Evolutionary conservation across 2,113 vertebrate genomes (phyloP).

Genomic region (Peromyscus leucopus): DNA sequence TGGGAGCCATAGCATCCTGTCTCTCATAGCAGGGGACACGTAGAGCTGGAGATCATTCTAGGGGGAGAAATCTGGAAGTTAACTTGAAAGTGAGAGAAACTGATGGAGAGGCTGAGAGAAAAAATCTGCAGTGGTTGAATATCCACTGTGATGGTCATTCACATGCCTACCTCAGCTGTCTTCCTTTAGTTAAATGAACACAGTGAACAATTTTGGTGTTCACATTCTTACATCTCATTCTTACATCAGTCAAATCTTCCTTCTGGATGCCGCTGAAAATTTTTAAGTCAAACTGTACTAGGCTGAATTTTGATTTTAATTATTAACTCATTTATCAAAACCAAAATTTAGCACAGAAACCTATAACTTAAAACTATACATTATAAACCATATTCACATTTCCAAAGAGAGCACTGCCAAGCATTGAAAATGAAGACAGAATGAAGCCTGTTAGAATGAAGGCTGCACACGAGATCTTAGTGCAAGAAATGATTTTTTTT

Average conservation of each 20-base stretch:
- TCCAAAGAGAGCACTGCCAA: background rate
- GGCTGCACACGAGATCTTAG: too few relatives aligned
- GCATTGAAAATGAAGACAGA: conserved; percentile 20
- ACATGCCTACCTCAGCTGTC: background rate
- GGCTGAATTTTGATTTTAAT: conserved; percentile 32
- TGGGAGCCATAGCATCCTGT: conserved; percentile 71
- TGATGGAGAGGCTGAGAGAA: background rate
- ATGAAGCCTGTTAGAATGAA: background rate
- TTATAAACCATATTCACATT: conserved; percentile 12
- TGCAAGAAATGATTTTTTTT: background rate
- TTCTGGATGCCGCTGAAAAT: background rate
- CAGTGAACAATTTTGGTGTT: background rate
- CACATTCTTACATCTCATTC: background rate
- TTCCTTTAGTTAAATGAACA: background rate
- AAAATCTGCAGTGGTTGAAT: background rate
- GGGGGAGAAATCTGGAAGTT: conserved; percentile 20
- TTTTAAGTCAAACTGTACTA: conserved; percentile 15
- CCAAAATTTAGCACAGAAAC: background rate
- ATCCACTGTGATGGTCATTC: background rate
- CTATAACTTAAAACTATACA: background rate
- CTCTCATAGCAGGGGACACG: conserved; percentile 47
- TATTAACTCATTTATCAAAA: conserved; percentile 57
- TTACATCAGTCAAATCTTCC: background rate
- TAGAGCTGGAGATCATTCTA: conserved; percentile 43
- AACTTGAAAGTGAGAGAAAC: conserved; percentile 24